Conservation (phyloP, 2,888 invertebrate species). For the Eustalomyia histrio region DNA sequence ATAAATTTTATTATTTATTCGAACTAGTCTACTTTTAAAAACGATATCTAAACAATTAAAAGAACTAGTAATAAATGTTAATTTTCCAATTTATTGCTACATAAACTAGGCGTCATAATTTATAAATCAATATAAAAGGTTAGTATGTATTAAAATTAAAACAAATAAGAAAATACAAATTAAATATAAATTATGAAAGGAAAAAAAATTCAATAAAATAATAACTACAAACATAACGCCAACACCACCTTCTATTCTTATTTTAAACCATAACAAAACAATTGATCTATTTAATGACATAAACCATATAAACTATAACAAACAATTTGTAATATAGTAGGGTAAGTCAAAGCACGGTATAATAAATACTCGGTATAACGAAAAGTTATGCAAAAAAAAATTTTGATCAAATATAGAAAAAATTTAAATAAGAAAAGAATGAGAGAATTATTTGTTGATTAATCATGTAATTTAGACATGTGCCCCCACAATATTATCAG, state of each 20-base stretch:
- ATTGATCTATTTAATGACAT: constrained; percentile 53
- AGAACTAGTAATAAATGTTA: constrained; percentile 51
- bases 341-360: too few relatives aligned
- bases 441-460: too few relatives aligned
- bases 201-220: not conserved
- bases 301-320: too few relatives aligned
- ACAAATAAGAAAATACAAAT: constrained; percentile 18
- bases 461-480: too few relatives aligned
- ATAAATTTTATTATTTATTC: too few relatives aligned
- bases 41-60: constrained; percentile 47
- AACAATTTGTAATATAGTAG: too few relatives aligned
- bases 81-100: constrained; percentile 38
- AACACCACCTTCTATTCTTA: not conserved
- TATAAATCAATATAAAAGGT: constrained; percentile 9
- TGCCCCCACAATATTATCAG: too few relatives aligned
- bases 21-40: not conserved
- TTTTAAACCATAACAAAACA: not conserved
- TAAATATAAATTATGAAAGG: constrained; percentile 16
- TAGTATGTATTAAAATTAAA: not conserved
- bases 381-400: too few relatives aligned
- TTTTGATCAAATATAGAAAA: too few relatives aligned
- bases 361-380: too few relatives aligned
- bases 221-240: constrained; percentile 14
- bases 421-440: too few relatives aligned
- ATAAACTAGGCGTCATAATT: constrained; percentile 33